phyloP scores from a whole-genome alignment of 2,888 invertebrate genomes.

The Drosophila longiperda region DNA sequence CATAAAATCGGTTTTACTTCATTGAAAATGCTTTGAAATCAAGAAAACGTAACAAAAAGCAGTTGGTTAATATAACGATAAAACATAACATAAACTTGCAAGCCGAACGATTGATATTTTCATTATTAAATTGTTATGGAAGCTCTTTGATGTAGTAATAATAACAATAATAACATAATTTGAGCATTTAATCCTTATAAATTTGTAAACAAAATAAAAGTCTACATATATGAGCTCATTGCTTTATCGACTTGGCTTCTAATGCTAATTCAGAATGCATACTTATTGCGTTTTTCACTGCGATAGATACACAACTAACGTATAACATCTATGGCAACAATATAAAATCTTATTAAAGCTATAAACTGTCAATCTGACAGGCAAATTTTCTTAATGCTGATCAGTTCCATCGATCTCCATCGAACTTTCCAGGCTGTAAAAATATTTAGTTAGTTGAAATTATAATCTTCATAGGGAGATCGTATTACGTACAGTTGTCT shows the following conservation, averaged over 20 bases:
- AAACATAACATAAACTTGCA: not conserved
- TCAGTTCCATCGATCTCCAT: slow-evolving; percentile 47
- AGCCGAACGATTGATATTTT: not conserved
- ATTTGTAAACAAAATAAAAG: not conserved
- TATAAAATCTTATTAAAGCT: slow-evolving; percentile 15
- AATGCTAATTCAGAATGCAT: not conserved
- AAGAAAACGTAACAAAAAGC: not conserved
- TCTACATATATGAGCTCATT: not conserved
- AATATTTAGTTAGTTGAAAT: slow-evolving; percentile 1
- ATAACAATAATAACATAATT: not conserved
- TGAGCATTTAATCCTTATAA: not conserved
- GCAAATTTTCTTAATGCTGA: not conserved
- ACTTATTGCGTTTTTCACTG: not conserved
- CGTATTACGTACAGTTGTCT: slow-evolving; percentile 38
- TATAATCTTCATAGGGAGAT: not conserved
- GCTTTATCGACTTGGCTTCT: not conserved
- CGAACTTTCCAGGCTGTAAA: slow-evolving; percentile 43
- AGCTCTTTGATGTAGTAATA: not conserved
- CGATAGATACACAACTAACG: not conserved
- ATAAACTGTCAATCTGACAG: not conserved
- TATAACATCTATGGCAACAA: not conserved
- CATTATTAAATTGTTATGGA: not conserved
- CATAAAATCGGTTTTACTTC: not conserved
- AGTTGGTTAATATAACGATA: not conserved
- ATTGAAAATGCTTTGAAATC: not conserved